Base-by-base conservation (phyloP, 2,888 invertebrate species). In the Augochlorella aurata region DNA sequence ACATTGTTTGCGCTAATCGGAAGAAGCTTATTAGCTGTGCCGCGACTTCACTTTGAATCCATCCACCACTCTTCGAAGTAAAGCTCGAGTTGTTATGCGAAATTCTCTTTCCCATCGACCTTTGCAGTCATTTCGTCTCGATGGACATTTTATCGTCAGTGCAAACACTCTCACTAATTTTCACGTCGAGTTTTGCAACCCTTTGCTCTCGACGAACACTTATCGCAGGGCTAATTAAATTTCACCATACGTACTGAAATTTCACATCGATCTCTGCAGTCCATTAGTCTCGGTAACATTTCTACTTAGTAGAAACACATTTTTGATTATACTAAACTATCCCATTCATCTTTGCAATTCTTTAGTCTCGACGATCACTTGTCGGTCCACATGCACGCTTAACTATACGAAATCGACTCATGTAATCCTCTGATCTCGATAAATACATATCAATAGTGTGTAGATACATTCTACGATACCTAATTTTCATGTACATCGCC, bases 11-110 rank as follows among this genome's bases (percentile, higher is more conserved):
- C 47, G 12, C 21, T 12, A 16, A 12, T 16, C n/a, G 4, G 16
- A 2, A 12, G 10, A 8, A 12, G 67, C 14, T 69, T 70, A 63
- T 69, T 44, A 38, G 47, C 12, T 50, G 29, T 24, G 29, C 63
- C 38, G 21, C 16, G 50, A 24, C 44, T 16, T 24, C n/a, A 16
- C 63, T 50, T 52, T 74, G 24, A 16, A 18, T 18, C 45, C n/a
- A 18, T 50, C 49, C 49, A 5, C 4, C 68, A 18, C 2, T 50
- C 9, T 18, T 29, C 18, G 5, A 68, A 5, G 68, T 49, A 44
- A 65, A 44, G n/a, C n/a, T n/a, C n/a, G 65, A n/a, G 65, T 12
- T 16, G 58, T n/a, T n/a, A n/a, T 63, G 65, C 65, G 44, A n/a
- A 44, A 44, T 44, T 44, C 65, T 38, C 44, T 65, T 65, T 44